Base-by-base conservation (phyloP, 2,888 invertebrate genomes). In the Calliopum simillimum region DNA sequence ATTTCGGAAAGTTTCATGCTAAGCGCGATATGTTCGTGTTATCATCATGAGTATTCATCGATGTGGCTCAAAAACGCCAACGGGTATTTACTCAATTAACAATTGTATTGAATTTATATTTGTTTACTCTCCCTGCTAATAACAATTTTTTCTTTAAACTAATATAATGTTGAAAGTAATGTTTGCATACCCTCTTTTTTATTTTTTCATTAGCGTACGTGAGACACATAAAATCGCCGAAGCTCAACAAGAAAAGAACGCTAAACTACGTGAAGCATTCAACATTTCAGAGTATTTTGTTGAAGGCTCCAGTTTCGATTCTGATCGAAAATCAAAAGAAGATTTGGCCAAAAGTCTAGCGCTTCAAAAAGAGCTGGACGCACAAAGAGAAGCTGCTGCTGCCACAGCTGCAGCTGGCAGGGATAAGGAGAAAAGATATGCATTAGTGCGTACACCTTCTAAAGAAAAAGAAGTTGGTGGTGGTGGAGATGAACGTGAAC, bases 141-240 rank as follows among this genome's bases (percentile, higher is more conserved):
- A n/a, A n/a, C n/a, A n/a, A n/a, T n/a, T n/a, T n/a, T n/a, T 1
- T 33, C 33, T 33, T 33, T 8, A 13, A 19, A 49, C 1, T 6
- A 19, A 49, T 6, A 33, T 33, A 33, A 33, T 33, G 8, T 49
- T 16, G 6, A 49, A 14, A 16, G 1, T 12, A 49, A 4, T 58
- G n/a, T 16, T 19, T 43, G 58, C 55, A 8, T 4, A 33, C 2
- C 5, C 33, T 67, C 19, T 21, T 65, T 68, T 59, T 6, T 59
- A 1, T 53, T 47, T 68, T 16, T 25, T 64, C 8, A 21, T 8
- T 88, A 96, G 96, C 87, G 96, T 96, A 73, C 94, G 94, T 73
- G 98, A 97, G 85, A 97, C 97, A 59, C 98, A 99, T 88, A 96
- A 97, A 86, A 92, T 97, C 75, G 98, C 98, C 1, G 96, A 96